These are phyloP conservation scores for Corythaixoides concolor DNA, from an alignment of 2,113 vertebrate genomes.

Conservation along the genomic window DNA sequence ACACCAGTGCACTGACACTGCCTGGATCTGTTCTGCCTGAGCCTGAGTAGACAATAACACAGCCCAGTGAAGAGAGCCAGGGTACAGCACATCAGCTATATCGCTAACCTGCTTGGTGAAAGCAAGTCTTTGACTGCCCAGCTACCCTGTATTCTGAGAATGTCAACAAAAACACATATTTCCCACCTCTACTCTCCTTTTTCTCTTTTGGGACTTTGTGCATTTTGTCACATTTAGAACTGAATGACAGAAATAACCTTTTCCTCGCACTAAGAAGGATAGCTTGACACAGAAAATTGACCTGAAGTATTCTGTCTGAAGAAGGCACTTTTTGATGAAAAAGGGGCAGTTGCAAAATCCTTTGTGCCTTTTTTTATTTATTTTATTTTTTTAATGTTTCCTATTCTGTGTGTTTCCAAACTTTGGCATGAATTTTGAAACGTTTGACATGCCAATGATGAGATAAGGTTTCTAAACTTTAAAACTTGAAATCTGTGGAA, in stretches of 20 bases:
- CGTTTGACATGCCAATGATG: neutral
- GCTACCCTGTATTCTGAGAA: neutral
- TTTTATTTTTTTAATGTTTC: neutral
- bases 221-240: constrained; percentile 51
- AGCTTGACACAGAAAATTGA: constrained; percentile 44
- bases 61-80: neutral
- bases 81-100: neutral
- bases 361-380: neutral
- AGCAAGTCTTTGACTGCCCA: neutral
- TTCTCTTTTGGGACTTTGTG: constrained; percentile 38
- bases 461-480: neutral
- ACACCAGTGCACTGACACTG: neutral
- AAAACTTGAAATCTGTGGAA: neutral
- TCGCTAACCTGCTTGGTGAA: neutral
- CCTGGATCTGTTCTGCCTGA: neutral
- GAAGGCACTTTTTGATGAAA: neutral
- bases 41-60: neutral
- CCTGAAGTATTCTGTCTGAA: constrained; percentile 1
- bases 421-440: neutral
- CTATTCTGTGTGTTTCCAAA: neutral
- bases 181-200: neutral
- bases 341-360: neutral
- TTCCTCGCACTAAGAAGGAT: constrained; percentile 50
- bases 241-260: constrained; percentile 63
- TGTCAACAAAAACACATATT: constrained; percentile 17